Evolutionary conservation across 2,797 vertebrate genomes (phyloP).

Genomic region (Petrocephalus sullivani): DNA sequence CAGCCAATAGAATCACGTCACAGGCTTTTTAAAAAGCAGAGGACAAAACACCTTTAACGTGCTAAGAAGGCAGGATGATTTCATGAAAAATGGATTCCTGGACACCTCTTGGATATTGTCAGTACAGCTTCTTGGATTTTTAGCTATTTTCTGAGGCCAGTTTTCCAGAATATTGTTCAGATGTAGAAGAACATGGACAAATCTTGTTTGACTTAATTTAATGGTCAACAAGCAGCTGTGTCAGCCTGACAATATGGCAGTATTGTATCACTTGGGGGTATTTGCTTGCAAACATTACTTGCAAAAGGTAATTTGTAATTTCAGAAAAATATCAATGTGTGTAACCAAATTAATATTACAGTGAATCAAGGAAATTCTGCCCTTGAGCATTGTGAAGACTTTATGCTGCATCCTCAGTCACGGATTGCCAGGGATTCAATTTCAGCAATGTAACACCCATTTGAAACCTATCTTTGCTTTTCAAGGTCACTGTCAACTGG

Average conservation of each 20-base stretch:
- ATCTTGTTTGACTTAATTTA: not conserved
- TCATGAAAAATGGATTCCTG: not conserved
- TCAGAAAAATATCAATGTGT: not conserved
- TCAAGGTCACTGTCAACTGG: conserved; percentile 23
- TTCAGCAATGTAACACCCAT: conserved; percentile 21
- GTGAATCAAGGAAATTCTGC: not conserved
- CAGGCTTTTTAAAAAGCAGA: not conserved
- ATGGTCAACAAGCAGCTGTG: not conserved
- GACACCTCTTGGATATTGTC: not conserved
- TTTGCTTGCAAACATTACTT: not conserved
- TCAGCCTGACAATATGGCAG: not conserved
- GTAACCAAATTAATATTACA: not conserved
- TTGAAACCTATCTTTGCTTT: conserved; percentile 8
- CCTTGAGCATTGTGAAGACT: not conserved
- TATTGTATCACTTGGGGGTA: not conserved
- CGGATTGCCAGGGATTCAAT: conserved; percentile 1
- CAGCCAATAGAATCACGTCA: not conserved
- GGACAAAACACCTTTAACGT: not conserved
- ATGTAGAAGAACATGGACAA: not conserved
- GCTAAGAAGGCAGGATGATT: not conserved
- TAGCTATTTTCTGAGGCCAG: not conserved
- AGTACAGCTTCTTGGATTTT: not conserved
- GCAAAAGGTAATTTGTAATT: not conserved
- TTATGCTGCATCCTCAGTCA: conserved; percentile 7
- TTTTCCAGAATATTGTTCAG: not conserved